phyloP scores from a whole-genome alignment of 2,888 invertebrate species.

The Noctua fimbriata region DNA sequence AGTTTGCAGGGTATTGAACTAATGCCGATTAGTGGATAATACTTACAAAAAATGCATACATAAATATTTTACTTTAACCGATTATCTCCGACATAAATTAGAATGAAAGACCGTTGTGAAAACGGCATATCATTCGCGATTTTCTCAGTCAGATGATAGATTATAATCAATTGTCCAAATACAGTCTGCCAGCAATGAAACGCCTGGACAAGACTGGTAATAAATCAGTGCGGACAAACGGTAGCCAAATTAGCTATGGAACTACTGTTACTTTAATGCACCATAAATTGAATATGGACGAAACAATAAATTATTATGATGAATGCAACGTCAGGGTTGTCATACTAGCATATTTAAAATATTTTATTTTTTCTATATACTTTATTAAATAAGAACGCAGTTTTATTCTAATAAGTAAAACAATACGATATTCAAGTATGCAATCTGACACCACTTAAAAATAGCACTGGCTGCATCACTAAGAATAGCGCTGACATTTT shows the following conservation, averaged over 20 bases:
- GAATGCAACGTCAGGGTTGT: constrained; percentile 37
- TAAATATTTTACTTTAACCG: constrained; percentile 21
- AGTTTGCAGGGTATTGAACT: constrained; percentile 3
- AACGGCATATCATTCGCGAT: constrained; percentile 23
- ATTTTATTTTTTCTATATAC: neutral
- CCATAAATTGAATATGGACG: constrained; percentile 53
- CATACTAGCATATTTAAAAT: neutral
- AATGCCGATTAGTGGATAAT: neutral
- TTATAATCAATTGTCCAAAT: constrained; percentile 45
- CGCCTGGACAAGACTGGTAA: constrained; percentile 26
- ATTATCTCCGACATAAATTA: constrained; percentile 34
- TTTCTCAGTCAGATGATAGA: constrained; percentile 26
- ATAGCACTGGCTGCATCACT: constrained; percentile 34
- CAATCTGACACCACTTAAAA: constrained; percentile 43
- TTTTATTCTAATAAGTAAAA: neutral
- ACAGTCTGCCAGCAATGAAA: constrained; percentile 39
- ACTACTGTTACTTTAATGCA: constrained; percentile 52
- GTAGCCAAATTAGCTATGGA: constrained; percentile 58
- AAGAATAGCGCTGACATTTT: constrained; percentile 30
- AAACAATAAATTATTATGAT: constrained; percentile 56
- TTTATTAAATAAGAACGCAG: neutral
- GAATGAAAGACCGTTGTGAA: constrained; percentile 29
- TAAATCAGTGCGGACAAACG: constrained; percentile 55
- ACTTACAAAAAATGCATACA: neutral
- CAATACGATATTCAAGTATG: constrained; percentile 12